These are phyloP conservation scores for Cotesia chilonis DNA, from an alignment of 1,140 invertebrate species.

Conservation along the genomic window DNA sequence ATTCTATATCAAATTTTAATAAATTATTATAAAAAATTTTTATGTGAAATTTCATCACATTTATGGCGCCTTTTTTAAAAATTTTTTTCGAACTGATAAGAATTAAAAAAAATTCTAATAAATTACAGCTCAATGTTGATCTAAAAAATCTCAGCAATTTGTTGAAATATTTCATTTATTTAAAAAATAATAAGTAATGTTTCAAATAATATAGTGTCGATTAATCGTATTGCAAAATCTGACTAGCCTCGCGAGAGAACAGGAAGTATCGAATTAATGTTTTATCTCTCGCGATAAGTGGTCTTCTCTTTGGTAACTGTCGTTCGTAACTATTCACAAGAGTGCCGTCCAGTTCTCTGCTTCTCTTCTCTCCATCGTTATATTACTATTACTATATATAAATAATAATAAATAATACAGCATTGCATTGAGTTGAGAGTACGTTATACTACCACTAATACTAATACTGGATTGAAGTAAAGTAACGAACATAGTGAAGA, in stretches of 20 bases:
- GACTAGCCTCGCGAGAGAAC: conserved; percentile 23
- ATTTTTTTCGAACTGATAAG: too few species aligned
- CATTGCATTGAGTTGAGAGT: neutral
- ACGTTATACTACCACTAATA: conserved; percentile 14
- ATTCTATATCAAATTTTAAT: too few species aligned
- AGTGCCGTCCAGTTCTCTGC: conserved; percentile 1
- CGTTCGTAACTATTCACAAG: neutral
- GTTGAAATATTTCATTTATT: too few species aligned
- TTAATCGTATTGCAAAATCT: conserved; percentile 32
- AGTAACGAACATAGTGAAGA: neutral
- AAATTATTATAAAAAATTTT: too few species aligned
- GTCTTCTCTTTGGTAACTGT: conserved; percentile 33
- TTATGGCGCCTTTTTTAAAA: too few species aligned
- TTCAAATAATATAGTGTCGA: neutral
- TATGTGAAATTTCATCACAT: too few species aligned
- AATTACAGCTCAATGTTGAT: too few species aligned
- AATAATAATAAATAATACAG: neutral
- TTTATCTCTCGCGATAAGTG: conserved; percentile 43
- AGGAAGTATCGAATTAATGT: conserved; percentile 58
- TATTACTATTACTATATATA: conserved; percentile 4
- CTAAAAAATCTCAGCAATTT: too few species aligned
- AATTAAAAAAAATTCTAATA: too few species aligned
- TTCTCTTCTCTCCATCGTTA: too few species aligned
- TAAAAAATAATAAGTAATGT: too few species aligned
- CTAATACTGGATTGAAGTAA: too few species aligned